Evolutionary conservation across 2,888 invertebrate genomes (phyloP).

Genomic region (Antheraea assamensis): DNA sequence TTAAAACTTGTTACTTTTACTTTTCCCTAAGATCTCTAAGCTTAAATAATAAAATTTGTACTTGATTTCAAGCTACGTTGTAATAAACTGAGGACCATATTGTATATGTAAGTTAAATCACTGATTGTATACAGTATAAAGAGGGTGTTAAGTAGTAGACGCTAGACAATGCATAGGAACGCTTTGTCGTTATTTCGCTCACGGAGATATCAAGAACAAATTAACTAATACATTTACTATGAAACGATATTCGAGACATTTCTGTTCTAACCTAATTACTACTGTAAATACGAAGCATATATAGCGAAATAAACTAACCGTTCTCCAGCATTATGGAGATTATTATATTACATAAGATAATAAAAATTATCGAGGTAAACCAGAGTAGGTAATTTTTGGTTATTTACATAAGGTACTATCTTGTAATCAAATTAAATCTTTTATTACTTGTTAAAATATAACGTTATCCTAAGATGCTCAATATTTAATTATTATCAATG

Average conservation of each 20-base stretch:
- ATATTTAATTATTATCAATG: conserved; percentile 13
- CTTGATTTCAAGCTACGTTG: not conserved
- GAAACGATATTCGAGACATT: not conserved
- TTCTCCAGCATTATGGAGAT: not conserved
- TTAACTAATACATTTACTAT: not conserved
- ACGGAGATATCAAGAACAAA: not conserved
- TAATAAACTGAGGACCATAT: not conserved
- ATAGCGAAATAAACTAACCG: not conserved
- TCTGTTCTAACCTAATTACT: not conserved
- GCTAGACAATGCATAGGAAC: not conserved
- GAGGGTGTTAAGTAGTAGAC: not conserved
- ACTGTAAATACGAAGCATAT: not conserved
- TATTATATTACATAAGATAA: not conserved
- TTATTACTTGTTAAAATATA: not conserved
- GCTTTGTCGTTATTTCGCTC: not conserved
- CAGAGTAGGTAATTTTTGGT: not conserved
- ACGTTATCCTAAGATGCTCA: not conserved
- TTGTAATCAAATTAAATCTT: not conserved
- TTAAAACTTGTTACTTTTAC: not conserved
- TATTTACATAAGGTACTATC: not conserved
- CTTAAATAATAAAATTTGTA: not conserved
- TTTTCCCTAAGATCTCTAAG: not conserved
- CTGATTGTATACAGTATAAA: too few relatives aligned
- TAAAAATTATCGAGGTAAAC: not conserved
- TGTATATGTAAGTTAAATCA: not conserved